Evolutionary conservation across 2,888 invertebrate species (phyloP), one percentile per base, ranked within the genome.

Genomic region (Cephus pygmeus): DNA sequence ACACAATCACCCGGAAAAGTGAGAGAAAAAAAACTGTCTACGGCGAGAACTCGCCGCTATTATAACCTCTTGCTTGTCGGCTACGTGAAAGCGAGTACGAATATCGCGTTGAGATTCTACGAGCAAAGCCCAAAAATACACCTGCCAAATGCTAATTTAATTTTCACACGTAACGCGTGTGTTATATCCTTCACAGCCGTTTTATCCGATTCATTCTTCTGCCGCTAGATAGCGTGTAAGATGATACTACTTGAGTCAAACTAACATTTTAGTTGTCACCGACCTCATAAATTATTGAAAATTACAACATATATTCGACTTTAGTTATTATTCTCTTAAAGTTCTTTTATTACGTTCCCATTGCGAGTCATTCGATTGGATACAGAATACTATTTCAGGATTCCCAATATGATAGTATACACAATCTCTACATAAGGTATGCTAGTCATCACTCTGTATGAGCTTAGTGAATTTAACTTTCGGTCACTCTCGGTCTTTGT

Each of bases 91-190:
- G 23, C 56, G 23, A 9, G 56, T 15, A 56, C 23, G 23, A 56
- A 9, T 56, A 56, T 74, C 73, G 75, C 68, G 71, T 68, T 36
- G 83, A 83, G 83, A 81, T 76, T 79, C 30, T 73, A 34, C 74
- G 75, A 82, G 83, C 83, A 80, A 85, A 75, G 73, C 15, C 71
- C 12, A 75, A 75, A 79, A 82, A 85, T 80, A 79, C 78, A 78
- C 69, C 78, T 75, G 74, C 76, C 33, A 80, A 80, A 77, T 79
- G 80, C 81, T 86, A 85, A 86, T 86, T 86, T 75, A 84, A 86
- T 86, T 86, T 83, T 76, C 85, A 84, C 82, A 81, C 76, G 73
- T 80, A 83, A 79, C 56, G 82, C 82, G 82, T 82, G 82, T 80
- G 77, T 73, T 73, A 23, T 35, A 34, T 56, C 79, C 30, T 73